Conservation (phyloP, 2,888 invertebrate species). For the Seira musarum region DNA sequence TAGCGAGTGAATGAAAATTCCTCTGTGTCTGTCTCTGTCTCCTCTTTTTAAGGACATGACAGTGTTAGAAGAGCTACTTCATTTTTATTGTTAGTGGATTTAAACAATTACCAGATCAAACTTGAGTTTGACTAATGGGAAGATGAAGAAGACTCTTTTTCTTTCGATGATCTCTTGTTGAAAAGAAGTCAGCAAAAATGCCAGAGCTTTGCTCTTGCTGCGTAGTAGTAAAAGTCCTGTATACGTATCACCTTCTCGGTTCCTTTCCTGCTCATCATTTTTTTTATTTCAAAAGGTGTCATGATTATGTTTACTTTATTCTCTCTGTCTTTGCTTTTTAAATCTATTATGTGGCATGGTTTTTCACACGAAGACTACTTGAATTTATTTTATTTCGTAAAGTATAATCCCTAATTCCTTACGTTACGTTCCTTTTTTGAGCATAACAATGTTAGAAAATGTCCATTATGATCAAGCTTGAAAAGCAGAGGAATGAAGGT, state of each 20-base stretch:
- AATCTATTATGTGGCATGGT: conserved; percentile 9
- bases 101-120: conserved; percentile 45
- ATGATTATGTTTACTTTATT: conserved; percentile 42
- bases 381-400: too few relatives aligned
- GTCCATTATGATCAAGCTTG: conserved; percentile 20
- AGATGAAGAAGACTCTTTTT: too few relatives aligned
- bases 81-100: conserved; percentile 29
- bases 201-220: too few relatives aligned
- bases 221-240: too few relatives aligned
- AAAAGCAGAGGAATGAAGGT: background rate
- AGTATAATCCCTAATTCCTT: background rate
- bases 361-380: conserved; percentile 45
- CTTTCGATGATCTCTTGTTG: conserved; percentile 44
- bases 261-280: conserved; percentile 25
- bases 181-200: conserved; percentile 14
- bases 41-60: background rate
- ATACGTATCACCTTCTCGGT: conserved; percentile 18
- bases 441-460: conserved; percentile 30
- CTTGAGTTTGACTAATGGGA: conserved; percentile 47
- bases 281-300: conserved; percentile 45
- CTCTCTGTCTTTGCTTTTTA: background rate
- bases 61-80: background rate
- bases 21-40: too few relatives aligned
- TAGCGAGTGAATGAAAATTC: background rate
- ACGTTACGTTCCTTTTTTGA: background rate